A percentile compares a stretch with the other conserved stretches of the same genome.
Evolutionary conservation across 2,797 vertebrate genomes (phyloP).

Genomic region (Morus bassanus): DNA sequence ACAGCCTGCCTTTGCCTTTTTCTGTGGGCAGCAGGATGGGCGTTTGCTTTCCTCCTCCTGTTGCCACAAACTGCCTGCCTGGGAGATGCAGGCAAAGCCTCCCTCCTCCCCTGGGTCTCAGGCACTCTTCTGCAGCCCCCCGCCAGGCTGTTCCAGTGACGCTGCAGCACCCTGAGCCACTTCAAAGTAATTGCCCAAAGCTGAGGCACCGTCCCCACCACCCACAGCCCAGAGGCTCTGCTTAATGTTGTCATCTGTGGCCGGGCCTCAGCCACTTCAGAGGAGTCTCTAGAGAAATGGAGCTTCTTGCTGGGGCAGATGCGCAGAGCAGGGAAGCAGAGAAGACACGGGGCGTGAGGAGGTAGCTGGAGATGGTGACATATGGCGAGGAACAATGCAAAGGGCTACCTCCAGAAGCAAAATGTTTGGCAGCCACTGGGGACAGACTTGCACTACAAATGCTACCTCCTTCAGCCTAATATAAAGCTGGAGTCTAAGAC

Average conservation of each 20-base stretch:
- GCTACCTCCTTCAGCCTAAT: background rate
- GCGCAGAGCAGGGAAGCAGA: background rate
- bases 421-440: background rate
- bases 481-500: background rate
- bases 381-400: background rate
- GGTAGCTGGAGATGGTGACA: background rate
- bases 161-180: background rate
- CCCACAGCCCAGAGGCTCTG: background rate
- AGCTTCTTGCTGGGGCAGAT: background rate
- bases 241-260: background rate
- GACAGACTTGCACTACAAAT: background rate
- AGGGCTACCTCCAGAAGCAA: background rate
- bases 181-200: background rate
- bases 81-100: background rate
- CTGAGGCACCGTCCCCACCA: rapidly evolving
- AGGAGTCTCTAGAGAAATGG: background rate
- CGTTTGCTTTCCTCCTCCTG: background rate
- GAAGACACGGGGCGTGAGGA: rapidly evolving
- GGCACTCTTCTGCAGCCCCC: background rate
- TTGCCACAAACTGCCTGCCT: background rate
- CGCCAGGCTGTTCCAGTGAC: background rate
- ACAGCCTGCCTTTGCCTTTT: background rate
- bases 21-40: background rate
- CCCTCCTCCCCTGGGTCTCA: background rate
- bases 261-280: background rate